Percentiles rank a stretch among this genome's conserved stretches.
These are phyloP conservation scores for Sitodiplosis mosellana DNA, from an alignment of 1,140 invertebrate species.

Conservation along the genomic window DNA sequence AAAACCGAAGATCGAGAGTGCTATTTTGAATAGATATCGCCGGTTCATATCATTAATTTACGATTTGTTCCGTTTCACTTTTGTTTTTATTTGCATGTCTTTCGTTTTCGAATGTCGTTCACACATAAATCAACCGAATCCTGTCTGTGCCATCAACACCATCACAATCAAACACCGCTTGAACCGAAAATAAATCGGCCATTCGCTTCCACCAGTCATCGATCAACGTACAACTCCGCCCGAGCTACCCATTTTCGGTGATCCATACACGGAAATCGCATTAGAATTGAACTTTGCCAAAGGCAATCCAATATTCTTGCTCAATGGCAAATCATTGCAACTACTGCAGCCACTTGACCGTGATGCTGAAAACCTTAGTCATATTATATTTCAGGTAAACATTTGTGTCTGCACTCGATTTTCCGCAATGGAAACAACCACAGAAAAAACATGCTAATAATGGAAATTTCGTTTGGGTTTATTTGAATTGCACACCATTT, in stretches of 20 bases:
- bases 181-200: background rate
- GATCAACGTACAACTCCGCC: constrained; percentile 59
- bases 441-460: background rate
- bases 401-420: too few relatives aligned
- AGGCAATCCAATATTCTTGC: constrained; percentile 50
- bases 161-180: too few relatives aligned
- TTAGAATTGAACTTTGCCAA: constrained; percentile 60
- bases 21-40: too few relatives aligned
- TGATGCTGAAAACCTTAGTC: constrained; percentile 67
- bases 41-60: too few relatives aligned
- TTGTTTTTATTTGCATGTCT: constrained; percentile 4
- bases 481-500: too few relatives aligned
- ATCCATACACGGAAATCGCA: constrained; percentile 59
- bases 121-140: too few relatives aligned
- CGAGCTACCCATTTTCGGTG: constrained; percentile 63
- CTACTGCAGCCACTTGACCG: constrained; percentile 64
- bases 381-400: constrained; percentile 69
- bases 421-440: too few relatives aligned
- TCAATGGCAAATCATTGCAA: constrained; percentile 66
- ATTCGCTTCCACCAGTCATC: constrained; percentile 38
- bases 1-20: too few relatives aligned
- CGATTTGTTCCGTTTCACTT: background rate
- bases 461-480: background rate
- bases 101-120: background rate
- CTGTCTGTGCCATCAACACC: too few relatives aligned